A percentile compares a stretch with the other conserved stretches of the same genome.
These are phyloP conservation scores for Tuta absoluta DNA, from an alignment of 2,888 invertebrate genomes.

Conservation along the genomic window DNA sequence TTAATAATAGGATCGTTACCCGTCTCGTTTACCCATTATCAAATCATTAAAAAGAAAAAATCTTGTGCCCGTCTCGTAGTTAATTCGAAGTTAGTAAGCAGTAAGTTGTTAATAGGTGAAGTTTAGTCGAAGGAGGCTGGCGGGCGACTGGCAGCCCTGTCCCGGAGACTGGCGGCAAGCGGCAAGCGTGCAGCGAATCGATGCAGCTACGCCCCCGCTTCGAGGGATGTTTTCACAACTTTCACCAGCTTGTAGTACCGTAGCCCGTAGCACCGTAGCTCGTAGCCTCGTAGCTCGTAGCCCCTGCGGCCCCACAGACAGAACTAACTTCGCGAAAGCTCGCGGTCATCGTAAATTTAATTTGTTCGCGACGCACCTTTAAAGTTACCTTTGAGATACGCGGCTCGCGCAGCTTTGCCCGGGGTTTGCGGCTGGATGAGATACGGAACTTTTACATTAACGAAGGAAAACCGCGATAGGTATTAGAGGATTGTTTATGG, in stretches of 20 bases:
- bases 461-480: constrained; percentile 21
- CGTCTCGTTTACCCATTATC: constrained; percentile 1
- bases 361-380: constrained; percentile 29
- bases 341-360: constrained; percentile 31
- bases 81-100: constrained; percentile 4
- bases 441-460: constrained; percentile 18
- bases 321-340: constrained; percentile 34
- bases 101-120: constrained; percentile 5
- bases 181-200: constrained; percentile 59
- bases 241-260: constrained; percentile 31
- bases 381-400: constrained; percentile 15
- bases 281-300: constrained; percentile 19
- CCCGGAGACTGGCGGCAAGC: constrained; percentile 41
- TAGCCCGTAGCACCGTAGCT: constrained; percentile 3
- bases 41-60: not conserved
- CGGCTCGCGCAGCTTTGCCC: not conserved
- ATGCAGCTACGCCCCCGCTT: constrained; percentile 64
- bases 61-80: not conserved
- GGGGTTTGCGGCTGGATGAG: constrained; percentile 21
- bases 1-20: constrained; percentile 7
- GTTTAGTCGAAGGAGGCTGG: constrained; percentile 32
- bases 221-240: constrained; percentile 48
- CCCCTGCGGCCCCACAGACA: constrained; percentile 23
- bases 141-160: constrained; percentile 42
- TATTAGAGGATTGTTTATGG: constrained; percentile 31